Evolutionary conservation across 1,140 invertebrate species (phyloP).

Genomic region (Drosophila erecta): DNA sequence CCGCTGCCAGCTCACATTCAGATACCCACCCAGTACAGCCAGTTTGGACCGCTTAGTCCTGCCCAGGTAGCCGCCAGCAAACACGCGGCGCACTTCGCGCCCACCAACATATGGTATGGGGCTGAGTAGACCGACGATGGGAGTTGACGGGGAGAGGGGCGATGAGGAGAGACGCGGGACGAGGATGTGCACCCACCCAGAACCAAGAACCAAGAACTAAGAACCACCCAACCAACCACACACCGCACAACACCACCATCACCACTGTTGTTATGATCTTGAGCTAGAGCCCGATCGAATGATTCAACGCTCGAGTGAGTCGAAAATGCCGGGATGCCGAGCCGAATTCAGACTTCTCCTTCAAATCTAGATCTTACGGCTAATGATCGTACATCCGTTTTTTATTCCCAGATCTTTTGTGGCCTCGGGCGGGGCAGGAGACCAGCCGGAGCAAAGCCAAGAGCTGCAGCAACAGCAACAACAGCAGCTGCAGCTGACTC

Average conservation of each 20-base stretch:
- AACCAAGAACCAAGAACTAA: conserved; percentile 21
- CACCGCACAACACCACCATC: conserved; percentile 39
- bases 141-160: conserved; percentile 26
- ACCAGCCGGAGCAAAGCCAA: conserved; percentile 31
- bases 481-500: conserved; percentile 66
- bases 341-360: conserved; percentile 18
- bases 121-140: conserved; percentile 85
- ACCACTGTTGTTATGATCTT: conserved; percentile 36
- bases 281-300: conserved; percentile 60
- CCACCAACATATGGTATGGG: conserved; percentile 90
- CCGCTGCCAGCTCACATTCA: conserved; percentile 94
- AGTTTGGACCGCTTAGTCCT: conserved; percentile 89
- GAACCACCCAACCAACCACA: conserved; percentile 33
- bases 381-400: conserved; percentile 10
- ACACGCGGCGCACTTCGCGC: conserved; percentile 89
- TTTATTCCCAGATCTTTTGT: conserved; percentile 67
- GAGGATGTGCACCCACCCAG: conserved; percentile 10
- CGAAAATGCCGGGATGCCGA: conserved; percentile 67
- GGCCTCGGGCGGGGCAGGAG: conserved; percentile 66
- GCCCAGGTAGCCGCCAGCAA: conserved; percentile 87
- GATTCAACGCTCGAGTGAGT: conserved; percentile 84
- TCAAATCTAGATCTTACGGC: not conserved
- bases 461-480: conserved; percentile 41
- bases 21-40: conserved; percentile 88
- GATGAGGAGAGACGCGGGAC: conserved; percentile 22